A percentile compares a stretch with the other conserved stretches of the same genome.
Evolutionary conservation across 2,888 invertebrate species (phyloP).

Genomic region (Hipparchia semele): DNA sequence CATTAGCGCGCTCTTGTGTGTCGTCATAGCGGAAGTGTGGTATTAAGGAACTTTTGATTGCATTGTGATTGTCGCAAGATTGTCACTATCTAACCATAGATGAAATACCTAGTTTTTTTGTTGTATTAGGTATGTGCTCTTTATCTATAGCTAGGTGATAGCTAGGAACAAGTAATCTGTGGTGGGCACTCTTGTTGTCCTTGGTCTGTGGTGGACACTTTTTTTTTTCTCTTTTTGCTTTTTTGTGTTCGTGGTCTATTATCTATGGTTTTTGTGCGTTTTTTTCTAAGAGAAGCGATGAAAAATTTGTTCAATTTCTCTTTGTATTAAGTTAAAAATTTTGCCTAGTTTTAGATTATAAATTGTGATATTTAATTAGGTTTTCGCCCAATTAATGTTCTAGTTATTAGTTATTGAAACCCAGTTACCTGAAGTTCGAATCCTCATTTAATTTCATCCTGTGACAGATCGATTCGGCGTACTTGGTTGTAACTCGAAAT

Average conservation of each 20-base stretch:
- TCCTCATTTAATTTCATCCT: constrained; percentile 36
- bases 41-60: neutral
- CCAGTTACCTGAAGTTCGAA: constrained; percentile 35
- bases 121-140: neutral
- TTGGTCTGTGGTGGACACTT: too few species aligned
- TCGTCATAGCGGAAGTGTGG: neutral
- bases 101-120: neutral
- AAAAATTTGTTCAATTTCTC: constrained; percentile 27
- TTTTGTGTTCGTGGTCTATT: too few species aligned
- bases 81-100: neutral
- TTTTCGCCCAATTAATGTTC: constrained; percentile 39
- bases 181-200: too few species aligned
- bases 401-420: constrained; percentile 39
- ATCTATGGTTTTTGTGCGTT: neutral
- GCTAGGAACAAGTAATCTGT: too few species aligned
- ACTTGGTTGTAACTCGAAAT: constrained; percentile 46
- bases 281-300: constrained; percentile 16
- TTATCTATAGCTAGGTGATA: neutral
- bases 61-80: neutral
- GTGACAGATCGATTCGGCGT: constrained; percentile 73
- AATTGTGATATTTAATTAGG: constrained; percentile 49
- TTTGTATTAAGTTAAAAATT: constrained; percentile 28
- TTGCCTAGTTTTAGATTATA: constrained; percentile 21
- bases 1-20: neutral
- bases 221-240: too few species aligned